phyloP scores from a whole-genome alignment of 2,113 vertebrate species.

The Spea bombifrons region DNA sequence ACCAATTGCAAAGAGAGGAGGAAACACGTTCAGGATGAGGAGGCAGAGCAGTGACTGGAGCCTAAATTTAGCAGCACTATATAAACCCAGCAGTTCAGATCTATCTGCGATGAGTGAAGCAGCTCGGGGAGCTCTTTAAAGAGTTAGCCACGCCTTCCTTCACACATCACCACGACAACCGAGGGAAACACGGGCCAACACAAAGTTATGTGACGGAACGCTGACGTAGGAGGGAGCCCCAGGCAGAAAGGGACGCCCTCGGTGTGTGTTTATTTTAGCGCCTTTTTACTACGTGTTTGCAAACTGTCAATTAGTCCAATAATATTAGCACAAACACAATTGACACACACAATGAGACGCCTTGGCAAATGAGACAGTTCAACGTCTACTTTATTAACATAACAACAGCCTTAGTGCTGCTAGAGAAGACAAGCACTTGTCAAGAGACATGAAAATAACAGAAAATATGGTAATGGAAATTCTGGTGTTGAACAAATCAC shows the following conservation, averaged over 20 bases:
- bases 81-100: conserved; percentile 67
- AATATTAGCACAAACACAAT: too few relatives aligned
- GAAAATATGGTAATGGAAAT: too few relatives aligned
- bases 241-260: conserved; percentile 15
- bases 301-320: neutral
- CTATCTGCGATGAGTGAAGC: conserved; percentile 44
- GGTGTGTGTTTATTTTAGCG: neutral
- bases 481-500: too few relatives aligned
- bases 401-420: too few relatives aligned
- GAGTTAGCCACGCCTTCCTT: conserved; percentile 51
- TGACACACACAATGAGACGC: too few relatives aligned
- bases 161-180: conserved; percentile 44
- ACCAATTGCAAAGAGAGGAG: conserved; percentile 80
- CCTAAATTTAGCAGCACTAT: conserved; percentile 85
- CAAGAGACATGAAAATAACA: too few relatives aligned
- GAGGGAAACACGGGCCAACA: conserved; percentile 12
- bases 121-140: conserved; percentile 61
- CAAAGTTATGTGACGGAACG: neutral
- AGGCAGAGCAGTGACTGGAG: conserved; percentile 63
- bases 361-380: too few relatives aligned
- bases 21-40: conserved; percentile 82
- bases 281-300: neutral
- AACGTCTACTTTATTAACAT: too few relatives aligned
- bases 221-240: conserved; percentile 1
- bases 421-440: too few relatives aligned